Conservation (phyloP, 2,797 vertebrate species). For the Pipistrellus pipistrellus region DNA sequence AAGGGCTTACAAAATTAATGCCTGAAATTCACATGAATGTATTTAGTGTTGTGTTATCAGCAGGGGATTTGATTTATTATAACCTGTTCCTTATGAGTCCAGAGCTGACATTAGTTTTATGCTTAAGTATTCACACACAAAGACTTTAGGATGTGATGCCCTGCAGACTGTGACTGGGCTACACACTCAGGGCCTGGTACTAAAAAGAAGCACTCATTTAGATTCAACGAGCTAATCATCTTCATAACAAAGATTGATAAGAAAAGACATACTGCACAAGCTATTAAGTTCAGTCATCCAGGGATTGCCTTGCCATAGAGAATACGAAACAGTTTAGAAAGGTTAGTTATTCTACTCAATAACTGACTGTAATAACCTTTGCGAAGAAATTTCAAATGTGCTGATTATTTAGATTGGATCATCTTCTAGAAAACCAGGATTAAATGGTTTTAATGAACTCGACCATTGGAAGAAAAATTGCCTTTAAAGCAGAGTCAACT, state of each 20-base stretch:
- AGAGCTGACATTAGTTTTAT: neutral
- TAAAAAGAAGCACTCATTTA: slow-evolving; percentile 45
- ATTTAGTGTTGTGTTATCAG: neutral
- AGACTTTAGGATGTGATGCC: slow-evolving; percentile 8
- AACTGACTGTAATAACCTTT: neutral
- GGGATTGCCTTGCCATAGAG: neutral
- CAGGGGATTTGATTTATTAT: neutral
- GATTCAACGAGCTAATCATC: slow-evolving; percentile 24
- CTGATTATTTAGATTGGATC: slow-evolving; percentile 22
- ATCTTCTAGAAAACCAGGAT: neutral
- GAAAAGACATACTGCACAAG: neutral
- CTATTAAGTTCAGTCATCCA: neutral
- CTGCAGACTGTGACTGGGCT: neutral
- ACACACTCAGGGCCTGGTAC: neutral
- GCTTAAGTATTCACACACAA: neutral
- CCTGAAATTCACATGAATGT: neutral
- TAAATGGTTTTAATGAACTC: neutral
- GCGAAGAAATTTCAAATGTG: neutral
- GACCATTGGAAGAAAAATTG: neutral
- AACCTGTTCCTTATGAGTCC: neutral
- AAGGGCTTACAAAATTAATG: neutral
- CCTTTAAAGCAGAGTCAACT: slow-evolving; percentile 58
- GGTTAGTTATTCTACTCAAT: neutral
- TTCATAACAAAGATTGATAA: neutral
- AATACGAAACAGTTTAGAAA: neutral